A percentile compares a stretch with the other conserved stretches of the same genome.
phyloP scores from a whole-genome alignment of 2,797 vertebrate species.

The Aselliscus stoliczkanus region DNA sequence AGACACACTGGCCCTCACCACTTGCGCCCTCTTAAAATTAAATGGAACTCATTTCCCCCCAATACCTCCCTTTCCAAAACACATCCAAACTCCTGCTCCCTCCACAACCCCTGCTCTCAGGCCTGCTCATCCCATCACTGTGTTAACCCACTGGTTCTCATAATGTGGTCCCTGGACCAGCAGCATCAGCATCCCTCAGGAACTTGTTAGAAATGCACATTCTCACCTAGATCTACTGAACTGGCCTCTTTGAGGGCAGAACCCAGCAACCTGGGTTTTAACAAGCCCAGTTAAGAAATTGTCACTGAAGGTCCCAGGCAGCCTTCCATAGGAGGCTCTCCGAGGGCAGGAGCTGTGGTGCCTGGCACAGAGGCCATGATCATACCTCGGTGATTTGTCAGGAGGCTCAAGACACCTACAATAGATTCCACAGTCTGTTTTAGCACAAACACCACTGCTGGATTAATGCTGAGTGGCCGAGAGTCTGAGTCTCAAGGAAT shows the following conservation, averaged over 20 bases:
- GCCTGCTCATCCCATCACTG: background rate
- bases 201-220: background rate
- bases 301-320: background rate
- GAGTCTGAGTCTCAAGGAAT: background rate
- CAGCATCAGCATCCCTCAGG: background rate
- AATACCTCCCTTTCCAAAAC: background rate
- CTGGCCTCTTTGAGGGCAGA: background rate
- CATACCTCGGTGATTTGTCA: background rate
- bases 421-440: background rate
- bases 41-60: background rate
- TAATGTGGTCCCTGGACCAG: background rate
- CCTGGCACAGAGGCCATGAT: background rate
- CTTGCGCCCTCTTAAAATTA: background rate
- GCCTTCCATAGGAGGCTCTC: background rate
- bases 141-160: background rate
- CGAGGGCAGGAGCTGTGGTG: background rate
- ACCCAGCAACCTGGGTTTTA: background rate
- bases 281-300: background rate
- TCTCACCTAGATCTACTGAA: background rate
- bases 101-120: background rate
- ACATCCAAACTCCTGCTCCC: background rate
- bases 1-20: background rate
- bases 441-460: background rate
- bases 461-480: background rate
- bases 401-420: background rate